Evolutionary conservation across 2,797 vertebrate species (phyloP).

Genomic region (Poeciliopsis paucimaculata): DNA sequence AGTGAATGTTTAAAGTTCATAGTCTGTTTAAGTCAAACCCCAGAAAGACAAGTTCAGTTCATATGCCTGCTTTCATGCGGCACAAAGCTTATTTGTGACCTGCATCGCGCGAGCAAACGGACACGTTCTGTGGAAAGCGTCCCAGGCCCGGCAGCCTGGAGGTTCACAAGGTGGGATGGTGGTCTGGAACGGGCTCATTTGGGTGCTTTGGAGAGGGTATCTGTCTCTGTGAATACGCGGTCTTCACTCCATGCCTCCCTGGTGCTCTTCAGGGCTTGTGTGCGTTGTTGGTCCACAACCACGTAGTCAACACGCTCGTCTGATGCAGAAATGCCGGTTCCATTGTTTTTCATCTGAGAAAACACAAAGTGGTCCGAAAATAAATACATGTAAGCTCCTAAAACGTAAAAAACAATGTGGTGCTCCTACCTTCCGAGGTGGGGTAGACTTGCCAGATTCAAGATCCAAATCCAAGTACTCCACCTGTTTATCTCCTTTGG

Average conservation of each 20-base stretch:
- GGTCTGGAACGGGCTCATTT: conserved; percentile 82
- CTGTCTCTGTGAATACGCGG: conserved; percentile 94
- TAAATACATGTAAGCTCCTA: background rate
- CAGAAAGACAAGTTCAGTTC: conserved; percentile 52
- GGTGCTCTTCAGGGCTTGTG: conserved; percentile 94
- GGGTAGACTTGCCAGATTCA: conserved; percentile 95
- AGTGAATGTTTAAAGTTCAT: conserved; percentile 63
- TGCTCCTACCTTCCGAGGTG: conserved; percentile 90
- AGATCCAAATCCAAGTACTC: conserved; percentile 98
- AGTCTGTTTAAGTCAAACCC: conserved; percentile 52
- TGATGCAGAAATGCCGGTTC: conserved; percentile 87
- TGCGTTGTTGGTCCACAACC: conserved; percentile 97
- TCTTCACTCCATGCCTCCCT: conserved; percentile 97
- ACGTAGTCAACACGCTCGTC: conserved; percentile 98
- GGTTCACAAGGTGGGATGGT: conserved; percentile 30
- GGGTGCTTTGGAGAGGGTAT: conserved; percentile 88
- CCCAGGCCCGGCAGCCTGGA: conserved; percentile 23
- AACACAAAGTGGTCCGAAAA: background rate
- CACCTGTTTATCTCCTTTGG: conserved; percentile 97
- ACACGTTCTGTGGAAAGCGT: conserved; percentile 50
- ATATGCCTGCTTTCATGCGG: conserved; percentile 63
- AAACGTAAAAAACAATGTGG: background rate
- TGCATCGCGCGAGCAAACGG: conserved; percentile 54
- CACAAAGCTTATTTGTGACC: conserved; percentile 79
- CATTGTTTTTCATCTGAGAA: conserved; percentile 92